Percentiles rank a stretch among this genome's conserved stretches.
These are phyloP conservation scores for Morpho achilles DNA, from an alignment of 2,888 invertebrate species.

Conservation along the genomic window DNA sequence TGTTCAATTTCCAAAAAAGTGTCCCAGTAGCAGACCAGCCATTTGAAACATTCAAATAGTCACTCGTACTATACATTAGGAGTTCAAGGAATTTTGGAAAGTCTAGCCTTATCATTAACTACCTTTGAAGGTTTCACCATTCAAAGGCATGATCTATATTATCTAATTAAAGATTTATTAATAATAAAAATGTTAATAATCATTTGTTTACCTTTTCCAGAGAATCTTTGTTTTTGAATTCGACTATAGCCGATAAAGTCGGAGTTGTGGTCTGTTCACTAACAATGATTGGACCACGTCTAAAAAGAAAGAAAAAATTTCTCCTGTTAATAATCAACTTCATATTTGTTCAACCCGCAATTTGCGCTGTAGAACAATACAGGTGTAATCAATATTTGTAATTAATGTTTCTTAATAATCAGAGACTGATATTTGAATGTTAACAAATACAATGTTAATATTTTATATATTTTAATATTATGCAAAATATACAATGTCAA, in stretches of 20 bases:
- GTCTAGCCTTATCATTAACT: conserved; percentile 49
- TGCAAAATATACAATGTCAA: neutral
- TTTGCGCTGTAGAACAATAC: conserved; percentile 49
- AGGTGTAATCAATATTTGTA: conserved; percentile 18
- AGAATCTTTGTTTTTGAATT: conserved; percentile 79
- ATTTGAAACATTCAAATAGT: conserved; percentile 76
- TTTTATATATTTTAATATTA: conserved; percentile 15
- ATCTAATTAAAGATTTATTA: conserved; percentile 31
- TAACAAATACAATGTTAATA: conserved; percentile 45
- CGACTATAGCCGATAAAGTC: conserved; percentile 78
- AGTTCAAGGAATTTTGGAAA: conserved; percentile 60
- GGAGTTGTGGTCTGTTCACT: conserved; percentile 79
- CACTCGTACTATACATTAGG: conserved; percentile 58
- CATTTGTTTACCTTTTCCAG: conserved; percentile 77
- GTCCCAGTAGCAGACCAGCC: conserved; percentile 58
- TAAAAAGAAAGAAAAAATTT: conserved; percentile 75
- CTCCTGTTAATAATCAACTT: conserved; percentile 69
- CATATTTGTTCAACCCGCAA: conserved; percentile 47
- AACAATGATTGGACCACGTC: conserved; percentile 79
- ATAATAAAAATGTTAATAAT: conserved; percentile 58
- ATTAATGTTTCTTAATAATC: conserved; percentile 31
- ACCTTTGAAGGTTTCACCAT: conserved; percentile 34
- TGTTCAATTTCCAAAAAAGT: conserved; percentile 21
- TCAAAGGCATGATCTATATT: conserved; percentile 36
- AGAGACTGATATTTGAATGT: conserved; percentile 77